Evolutionary conservation across 1,140 invertebrate species (phyloP), one percentile per base, ranked within the genome.

Genomic region (Probaryconus sp.): DNA sequence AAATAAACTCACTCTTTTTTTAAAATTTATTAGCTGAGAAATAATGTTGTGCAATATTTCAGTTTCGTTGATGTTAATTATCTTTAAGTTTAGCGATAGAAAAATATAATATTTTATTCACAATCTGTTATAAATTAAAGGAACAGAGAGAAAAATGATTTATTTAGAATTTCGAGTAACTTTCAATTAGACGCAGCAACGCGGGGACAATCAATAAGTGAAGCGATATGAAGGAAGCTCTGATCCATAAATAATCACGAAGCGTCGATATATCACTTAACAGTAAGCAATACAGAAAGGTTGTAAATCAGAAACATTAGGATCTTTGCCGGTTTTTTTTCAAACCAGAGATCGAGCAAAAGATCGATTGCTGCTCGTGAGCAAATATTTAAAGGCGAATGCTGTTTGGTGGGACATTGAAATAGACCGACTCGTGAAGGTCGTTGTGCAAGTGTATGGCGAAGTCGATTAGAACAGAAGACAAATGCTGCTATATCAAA

Each of bases 231-330:
- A 18, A 10, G 17, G 2, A 28, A 28, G 42, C 42, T 28, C 42
- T 45, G 42, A 45, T 28, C 42, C 42, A 45, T 1, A 9, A 43
- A 20, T 43, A 20, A 43, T 43, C 16, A 17, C 30, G 30, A 31
- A 31, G 30, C 30, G 30, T 31, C 30, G 17, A 16, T 10, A 43
- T 38, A 11, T 55, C 33, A 21, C 40, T 45, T 45, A 28, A n/a
- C 31, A 47, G 18, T 47, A 47, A 47, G 18, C 20, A 47, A 37
- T 47, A 61, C 18, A 0, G 5, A 26, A 38, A 45, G 13, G 10
- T 38, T 47, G 42, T 48, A 16, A 38, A 48, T 21, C 26, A 26
- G 14, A 14, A 13, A 26, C 11, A 21, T 28, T 20, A 45, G 2
- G 11, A 28, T 28, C 28, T 45, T 4, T 24, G 21, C n/a, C 38